Conservation (phyloP, 2,888 invertebrate species). For the Therioaphis trifolii region DNA sequence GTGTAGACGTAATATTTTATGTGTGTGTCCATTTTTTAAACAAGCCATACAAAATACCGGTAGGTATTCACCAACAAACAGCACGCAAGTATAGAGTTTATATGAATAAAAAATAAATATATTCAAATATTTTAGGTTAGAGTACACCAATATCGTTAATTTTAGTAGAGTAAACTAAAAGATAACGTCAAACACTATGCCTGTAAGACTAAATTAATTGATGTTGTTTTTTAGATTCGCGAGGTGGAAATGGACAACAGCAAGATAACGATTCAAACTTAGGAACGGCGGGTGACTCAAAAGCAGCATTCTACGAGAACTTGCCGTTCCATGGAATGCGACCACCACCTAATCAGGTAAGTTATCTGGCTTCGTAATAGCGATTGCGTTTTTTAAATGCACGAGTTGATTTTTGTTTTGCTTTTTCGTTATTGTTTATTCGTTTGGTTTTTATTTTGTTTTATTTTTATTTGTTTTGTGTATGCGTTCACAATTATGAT, state of each 20-base stretch:
- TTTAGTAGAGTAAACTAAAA: not conserved
- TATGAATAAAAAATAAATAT: not conserved
- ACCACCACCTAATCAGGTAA: conserved; percentile 93
- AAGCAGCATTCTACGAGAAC: conserved; percentile 89
- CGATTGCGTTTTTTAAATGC: not conserved
- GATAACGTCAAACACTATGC: no score
- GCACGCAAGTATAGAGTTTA: conserved; percentile 21
- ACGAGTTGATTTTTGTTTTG: not conserved
- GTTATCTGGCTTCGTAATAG: conserved; percentile 58
- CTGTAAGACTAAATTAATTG: not conserved
- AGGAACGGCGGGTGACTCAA: conserved; percentile 77
- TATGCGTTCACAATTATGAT: conserved; percentile 71
- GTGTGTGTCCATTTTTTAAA: not conserved
- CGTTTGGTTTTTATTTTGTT: conserved; percentile 62
- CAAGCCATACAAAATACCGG: not conserved
- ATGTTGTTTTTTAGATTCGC: conserved; percentile 19
- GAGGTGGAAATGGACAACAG: conserved; percentile 14
- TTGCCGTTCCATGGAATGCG: conserved; percentile 94
- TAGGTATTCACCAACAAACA: conserved; percentile 1
- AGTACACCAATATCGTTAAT: not conserved
- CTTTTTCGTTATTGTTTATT: conserved; percentile 47
- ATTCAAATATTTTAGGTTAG: not conserved
- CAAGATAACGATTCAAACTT: conserved; percentile 48
- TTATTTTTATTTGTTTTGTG: conserved; percentile 65
- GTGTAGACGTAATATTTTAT: not conserved